A percentile compares a stretch with the other conserved stretches of the same genome.
phyloP scores from a whole-genome alignment of 1,140 invertebrate species.

The Akabosia matsudoensis region DNA sequence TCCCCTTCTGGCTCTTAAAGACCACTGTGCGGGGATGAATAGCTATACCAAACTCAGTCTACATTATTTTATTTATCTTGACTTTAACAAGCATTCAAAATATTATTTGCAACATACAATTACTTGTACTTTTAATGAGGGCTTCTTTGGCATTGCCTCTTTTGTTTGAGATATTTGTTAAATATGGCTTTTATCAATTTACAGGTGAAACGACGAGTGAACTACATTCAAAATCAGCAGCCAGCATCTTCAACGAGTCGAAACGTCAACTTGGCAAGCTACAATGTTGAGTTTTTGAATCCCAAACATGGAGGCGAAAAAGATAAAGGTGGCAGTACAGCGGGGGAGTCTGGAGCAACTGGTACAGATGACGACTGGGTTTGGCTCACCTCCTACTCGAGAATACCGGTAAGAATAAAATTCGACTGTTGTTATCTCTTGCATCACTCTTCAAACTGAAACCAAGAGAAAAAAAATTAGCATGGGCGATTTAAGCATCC shows the following conservation, averaged over 20 bases:
- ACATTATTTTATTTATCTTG: no score
- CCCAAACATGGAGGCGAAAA: slow-evolving; percentile 28
- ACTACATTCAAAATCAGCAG: not conserved
- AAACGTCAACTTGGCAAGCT: slow-evolving; percentile 29
- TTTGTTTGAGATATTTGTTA: no score
- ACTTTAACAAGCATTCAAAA: no score
- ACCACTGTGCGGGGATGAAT: no score
- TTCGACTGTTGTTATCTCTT: not conserved
- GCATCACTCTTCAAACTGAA: not conserved
- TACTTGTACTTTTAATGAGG: no score
- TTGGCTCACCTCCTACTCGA: slow-evolving; percentile 72
- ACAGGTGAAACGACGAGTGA: slow-evolving; percentile 37
- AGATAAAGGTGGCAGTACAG: slow-evolving; percentile 9
- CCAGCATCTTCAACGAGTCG: not conserved
- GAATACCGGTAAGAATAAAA: slow-evolving; percentile 64
- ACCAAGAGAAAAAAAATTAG: slow-evolving; percentile 20
- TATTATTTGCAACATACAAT: no score
- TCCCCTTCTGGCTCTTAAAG: no score
- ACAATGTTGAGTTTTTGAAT: slow-evolving; percentile 42
- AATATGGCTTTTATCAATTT: no score
- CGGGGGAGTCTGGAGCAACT: not conserved
- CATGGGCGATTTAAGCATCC: not conserved
- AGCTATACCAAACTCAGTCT: no score
- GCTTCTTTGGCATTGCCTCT: no score
- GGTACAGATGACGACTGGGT: slow-evolving; percentile 49